Percentiles rank a stretch among this genome's conserved stretches.
Evolutionary conservation across 2,113 vertebrate species (phyloP).

Genomic region (Corydoras sp.): DNA sequence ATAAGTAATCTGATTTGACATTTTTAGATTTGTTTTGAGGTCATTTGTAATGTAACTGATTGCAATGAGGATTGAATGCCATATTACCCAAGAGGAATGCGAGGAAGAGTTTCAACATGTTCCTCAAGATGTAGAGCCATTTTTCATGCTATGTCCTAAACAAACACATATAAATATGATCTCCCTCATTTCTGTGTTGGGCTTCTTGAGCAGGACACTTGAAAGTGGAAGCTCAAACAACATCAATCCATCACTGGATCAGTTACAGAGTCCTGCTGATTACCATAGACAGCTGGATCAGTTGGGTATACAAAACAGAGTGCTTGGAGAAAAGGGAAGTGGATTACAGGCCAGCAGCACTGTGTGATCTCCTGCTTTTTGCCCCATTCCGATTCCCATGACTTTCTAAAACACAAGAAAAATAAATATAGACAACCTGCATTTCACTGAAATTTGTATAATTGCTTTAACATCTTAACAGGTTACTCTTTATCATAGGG

Average conservation of each 20-base stretch:
- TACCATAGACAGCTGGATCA: slow-evolving; percentile 37
- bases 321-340: slow-evolving; percentile 28
- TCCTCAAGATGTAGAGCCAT: slow-evolving; percentile 30
- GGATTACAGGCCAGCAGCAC: slow-evolving; percentile 31
- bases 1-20: background rate
- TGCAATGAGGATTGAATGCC: background rate
- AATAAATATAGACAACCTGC: slow-evolving; percentile 22
- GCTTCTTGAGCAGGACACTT: slow-evolving; percentile 27
- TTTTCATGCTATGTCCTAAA: slow-evolving; percentile 32
- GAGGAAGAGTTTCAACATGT: slow-evolving; percentile 33
- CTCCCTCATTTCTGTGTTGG: slow-evolving; percentile 29
- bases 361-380: slow-evolving; percentile 15
- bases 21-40: background rate
- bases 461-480: slow-evolving; percentile 7
- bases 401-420: slow-evolving; percentile 22
- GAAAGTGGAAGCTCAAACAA: slow-evolving; percentile 32
- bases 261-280: slow-evolving; percentile 36
- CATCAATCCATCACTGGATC: slow-evolving; percentile 41
- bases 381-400: background rate
- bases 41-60: background rate
- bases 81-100: slow-evolving; percentile 20
- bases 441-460: slow-evolving; percentile 35
- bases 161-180: slow-evolving; percentile 34
- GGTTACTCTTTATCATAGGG: slow-evolving; percentile 12
- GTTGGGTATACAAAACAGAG: slow-evolving; percentile 29